Conservation (phyloP, 2,797 vertebrate genomes). For the Lepus oiostolus region DNA sequence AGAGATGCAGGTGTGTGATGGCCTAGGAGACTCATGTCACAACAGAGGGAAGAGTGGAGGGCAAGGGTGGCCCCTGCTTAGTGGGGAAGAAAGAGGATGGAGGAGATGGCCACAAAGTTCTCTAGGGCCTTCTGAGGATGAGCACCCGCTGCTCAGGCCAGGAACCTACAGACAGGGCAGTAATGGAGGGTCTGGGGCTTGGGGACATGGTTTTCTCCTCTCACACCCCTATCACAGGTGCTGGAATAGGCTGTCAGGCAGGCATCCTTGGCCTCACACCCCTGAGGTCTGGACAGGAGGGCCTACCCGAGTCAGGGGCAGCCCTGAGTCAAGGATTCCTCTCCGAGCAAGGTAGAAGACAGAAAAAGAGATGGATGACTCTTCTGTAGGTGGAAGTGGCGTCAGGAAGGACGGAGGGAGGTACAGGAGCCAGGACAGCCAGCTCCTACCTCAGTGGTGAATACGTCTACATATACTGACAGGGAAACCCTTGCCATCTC, state of each 20-base stretch:
- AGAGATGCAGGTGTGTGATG: neutral
- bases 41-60: too few species aligned
- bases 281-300: neutral
- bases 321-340: neutral
- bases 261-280: neutral
- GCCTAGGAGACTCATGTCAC: neutral
- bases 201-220: neutral
- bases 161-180: neutral
- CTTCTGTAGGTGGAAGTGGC: neutral
- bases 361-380: neutral
- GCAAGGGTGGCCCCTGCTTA: neutral
- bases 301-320: neutral
- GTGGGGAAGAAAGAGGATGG: neutral
- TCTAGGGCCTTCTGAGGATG: neutral
- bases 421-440: neutral
- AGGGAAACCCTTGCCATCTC: neutral
- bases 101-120: neutral
- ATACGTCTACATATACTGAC: too few species aligned
- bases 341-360: neutral
- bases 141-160: neutral
- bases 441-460: neutral
- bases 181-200: neutral
- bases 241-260: neutral
- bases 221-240: neutral
- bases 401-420: neutral